A percentile compares a stretch with the other conserved stretches of the same genome.
These are phyloP conservation scores for Heliconius charithonia DNA, from an alignment of 2,888 invertebrate genomes.

Conservation along the genomic window DNA sequence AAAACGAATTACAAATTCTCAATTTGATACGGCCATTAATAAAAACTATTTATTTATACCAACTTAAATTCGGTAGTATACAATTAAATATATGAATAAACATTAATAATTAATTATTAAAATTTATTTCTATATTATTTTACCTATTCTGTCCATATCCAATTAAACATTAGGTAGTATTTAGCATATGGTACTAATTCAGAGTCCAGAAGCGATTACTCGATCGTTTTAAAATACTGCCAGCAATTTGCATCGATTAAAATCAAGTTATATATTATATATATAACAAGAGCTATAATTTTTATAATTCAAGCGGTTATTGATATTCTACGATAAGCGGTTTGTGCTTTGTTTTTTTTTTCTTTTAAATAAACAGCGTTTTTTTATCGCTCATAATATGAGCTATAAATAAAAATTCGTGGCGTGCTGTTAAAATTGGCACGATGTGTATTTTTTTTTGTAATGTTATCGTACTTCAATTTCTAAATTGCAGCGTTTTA, in stretches of 20 bases:
- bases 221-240: conserved; percentile 42
- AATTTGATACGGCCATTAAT: neutral
- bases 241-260: conserved; percentile 51
- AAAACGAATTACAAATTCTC: neutral
- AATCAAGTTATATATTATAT: conserved; percentile 48
- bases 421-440: conserved; percentile 10
- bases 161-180: conserved; percentile 40
- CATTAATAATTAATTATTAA: conserved; percentile 13
- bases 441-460: neutral
- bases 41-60: neutral
- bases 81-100: conserved; percentile 12
- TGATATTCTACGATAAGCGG: conserved; percentile 19
- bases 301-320: conserved; percentile 29
- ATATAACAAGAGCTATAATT: conserved; percentile 42
- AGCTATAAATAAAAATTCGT: conserved; percentile 7
- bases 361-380: neutral
- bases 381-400: neutral
- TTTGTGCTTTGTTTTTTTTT: neutral
- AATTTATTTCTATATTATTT: conserved; percentile 9
- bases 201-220: conserved; percentile 42
- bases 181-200: conserved; percentile 38
- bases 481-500: neutral
- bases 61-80: conserved; percentile 7
- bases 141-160: conserved; percentile 29
- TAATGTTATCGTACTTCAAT: neutral